Evolutionary conservation across 2,113 vertebrate species (phyloP).

Genomic region (Ictalurus punctatus): DNA sequence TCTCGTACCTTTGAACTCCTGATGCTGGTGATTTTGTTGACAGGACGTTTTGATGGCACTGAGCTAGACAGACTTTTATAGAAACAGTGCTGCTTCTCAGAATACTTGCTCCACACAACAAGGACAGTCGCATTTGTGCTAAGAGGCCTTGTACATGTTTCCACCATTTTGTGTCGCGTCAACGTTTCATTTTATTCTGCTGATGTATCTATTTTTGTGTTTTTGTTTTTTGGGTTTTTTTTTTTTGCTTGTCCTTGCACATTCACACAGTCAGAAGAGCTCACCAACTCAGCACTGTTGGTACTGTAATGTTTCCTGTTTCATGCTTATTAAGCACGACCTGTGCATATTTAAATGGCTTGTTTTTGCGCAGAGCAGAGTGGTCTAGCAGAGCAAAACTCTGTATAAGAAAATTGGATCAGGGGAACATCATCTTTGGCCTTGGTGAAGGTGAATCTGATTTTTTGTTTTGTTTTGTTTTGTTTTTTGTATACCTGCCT

Average conservation of each 20-base stretch:
- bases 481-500: conserved; percentile 46
- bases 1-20: conserved; percentile 60
- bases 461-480: background rate
- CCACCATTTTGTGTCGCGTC: conserved; percentile 23
- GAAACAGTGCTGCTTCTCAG: conserved; percentile 52
- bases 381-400: conserved; percentile 25
- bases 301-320: conserved; percentile 41
- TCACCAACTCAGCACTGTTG: conserved; percentile 65
- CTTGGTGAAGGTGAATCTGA: conserved; percentile 39
- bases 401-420: conserved; percentile 46
- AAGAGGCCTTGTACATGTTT: conserved; percentile 57
- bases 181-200: conserved; percentile 27
- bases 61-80: conserved; percentile 41
- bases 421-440: conserved; percentile 65
- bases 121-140: conserved; percentile 40
- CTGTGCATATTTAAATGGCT: conserved; percentile 20
- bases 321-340: conserved; percentile 38
- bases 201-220: conserved; percentile 38
- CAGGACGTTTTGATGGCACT: conserved; percentile 40
- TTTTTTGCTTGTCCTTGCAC: conserved; percentile 64
- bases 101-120: conserved; percentile 37
- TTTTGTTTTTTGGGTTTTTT: conserved; percentile 26
- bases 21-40: conserved; percentile 38
- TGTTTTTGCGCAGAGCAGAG: conserved; percentile 29
- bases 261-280: conserved; percentile 28